Evolutionary conservation across 53 echinoderm and acorn worm species (phyloP), one percentile per base, ranked within the genome.

Genomic region (Holothuria scabra): DNA sequence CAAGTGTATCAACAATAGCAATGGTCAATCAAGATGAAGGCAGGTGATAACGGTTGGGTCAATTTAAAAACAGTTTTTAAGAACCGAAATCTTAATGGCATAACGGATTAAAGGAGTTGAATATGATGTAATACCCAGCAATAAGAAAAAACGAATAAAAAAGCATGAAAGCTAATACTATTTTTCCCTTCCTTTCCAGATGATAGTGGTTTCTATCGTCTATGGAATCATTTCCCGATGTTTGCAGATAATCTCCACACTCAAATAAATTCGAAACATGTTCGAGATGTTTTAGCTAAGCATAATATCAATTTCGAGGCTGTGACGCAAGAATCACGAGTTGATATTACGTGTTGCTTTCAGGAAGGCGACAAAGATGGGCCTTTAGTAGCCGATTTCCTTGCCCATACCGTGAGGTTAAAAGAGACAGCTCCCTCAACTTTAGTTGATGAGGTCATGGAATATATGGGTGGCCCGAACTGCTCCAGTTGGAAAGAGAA

Each of bases 261-360:
- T 60, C 79, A 13, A 2, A 13, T 48, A 26, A 65, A 79, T 35
- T 79, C 86, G 12, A 56, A 16, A 22, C 22, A 65, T 67, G 65
- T 86, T 59, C 86, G 66, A 37, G 57, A 61, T 9, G 9, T 57
- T 28, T 44, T 86, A 10, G 34, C 28, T 9, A 79, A 65, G 24
- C 22, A 38, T 2, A 52, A 80, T 9, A 56, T 86, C 34, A 46
- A 26, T 28, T 86, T 64, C 56, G 34, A 23, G 20, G 61, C 12
- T 11, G 22, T 74, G 12, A 79, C 59, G 1, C 86, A 86, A 29
- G 55, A 33, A 79, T 86, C 86, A 10, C 67, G 32, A 0, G 79
- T 86, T 1, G 80, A 86, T 8, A 80, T 86, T 13, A 86, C 86
- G 4, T 57, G 59, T 57, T 69, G 85, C 25, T 37, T 41, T 26